A percentile compares a stretch with the other conserved stretches of the same genome.
Conservation (phyloP, 2,888 invertebrate species). For the Drosophila mercatorum region DNA sequence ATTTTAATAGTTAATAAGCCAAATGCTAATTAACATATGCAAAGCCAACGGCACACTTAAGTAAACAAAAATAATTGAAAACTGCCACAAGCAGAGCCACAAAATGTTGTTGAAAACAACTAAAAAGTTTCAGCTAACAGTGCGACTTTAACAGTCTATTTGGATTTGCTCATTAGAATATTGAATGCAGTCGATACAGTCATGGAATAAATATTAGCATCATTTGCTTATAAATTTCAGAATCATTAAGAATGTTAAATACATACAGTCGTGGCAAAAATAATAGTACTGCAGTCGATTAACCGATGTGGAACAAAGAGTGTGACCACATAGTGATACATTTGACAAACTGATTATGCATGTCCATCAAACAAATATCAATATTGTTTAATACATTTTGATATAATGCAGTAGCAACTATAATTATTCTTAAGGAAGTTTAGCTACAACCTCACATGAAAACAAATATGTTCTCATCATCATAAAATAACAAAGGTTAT, state of each 20-base stretch:
- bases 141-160: neutral
- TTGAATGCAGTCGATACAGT: neutral
- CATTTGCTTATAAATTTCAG: neutral
- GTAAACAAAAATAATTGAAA: neutral
- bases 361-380: too few species aligned
- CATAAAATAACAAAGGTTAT: too few species aligned
- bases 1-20: conserved; percentile 2
- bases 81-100: neutral
- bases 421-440: too few species aligned
- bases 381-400: too few species aligned
- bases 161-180: neutral
- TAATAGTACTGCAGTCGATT: neutral
- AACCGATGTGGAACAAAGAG: too few species aligned
- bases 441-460: too few species aligned
- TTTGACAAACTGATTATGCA: neutral
- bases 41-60: neutral
- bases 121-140: neutral
- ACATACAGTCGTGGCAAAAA: neutral
- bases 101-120: neutral
- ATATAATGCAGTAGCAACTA: too few species aligned
- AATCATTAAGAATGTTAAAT: neutral
- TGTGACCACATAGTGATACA: neutral
- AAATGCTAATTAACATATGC: conserved; percentile 6
- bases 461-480: too few species aligned
- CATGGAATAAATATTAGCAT: neutral